Conservation (phyloP, 1,140 invertebrate genomes). For the Planococcus citri region DNA sequence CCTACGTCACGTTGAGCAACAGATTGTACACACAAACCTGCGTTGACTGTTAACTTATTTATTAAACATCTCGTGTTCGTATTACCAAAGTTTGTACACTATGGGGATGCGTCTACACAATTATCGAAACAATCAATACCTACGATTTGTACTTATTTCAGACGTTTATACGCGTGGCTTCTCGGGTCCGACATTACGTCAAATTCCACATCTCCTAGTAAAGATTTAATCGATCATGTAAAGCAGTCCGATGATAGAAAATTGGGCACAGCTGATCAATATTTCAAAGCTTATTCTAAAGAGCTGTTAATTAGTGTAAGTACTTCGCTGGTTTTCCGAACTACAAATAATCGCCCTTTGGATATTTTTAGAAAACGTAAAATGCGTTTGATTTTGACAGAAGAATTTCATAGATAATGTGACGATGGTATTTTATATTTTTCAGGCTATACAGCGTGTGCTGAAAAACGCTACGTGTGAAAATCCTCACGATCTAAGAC, state of each 20-base stretch:
- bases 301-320: constrained; percentile 34
- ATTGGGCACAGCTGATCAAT: constrained; percentile 38
- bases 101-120: too few species aligned
- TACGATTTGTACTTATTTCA: constrained; percentile 30
- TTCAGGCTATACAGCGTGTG: constrained; percentile 44
- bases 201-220: constrained; percentile 30
- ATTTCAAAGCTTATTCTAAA: constrained; percentile 64
- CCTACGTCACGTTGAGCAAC: not conserved
- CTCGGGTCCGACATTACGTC: constrained; percentile 54
- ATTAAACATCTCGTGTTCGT: not conserved
- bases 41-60: too few species aligned
- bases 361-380: too few species aligned
- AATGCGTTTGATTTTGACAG: too few species aligned
- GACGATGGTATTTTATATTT: constrained; percentile 24
- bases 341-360: too few species aligned
- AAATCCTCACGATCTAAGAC: constrained; percentile 53
- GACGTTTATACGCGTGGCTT: constrained; percentile 72
- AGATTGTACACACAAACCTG: not conserved
- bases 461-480: constrained; percentile 44
- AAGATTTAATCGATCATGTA: constrained; percentile 36
- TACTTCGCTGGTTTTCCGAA: not conserved
- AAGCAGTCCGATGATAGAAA: constrained; percentile 31
- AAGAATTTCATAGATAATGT: too few species aligned
- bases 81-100: not conserved
- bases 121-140: too few species aligned